Evolutionary conservation across 1,140 invertebrate species (phyloP).

Genomic region (Nixonia krombeini): DNA sequence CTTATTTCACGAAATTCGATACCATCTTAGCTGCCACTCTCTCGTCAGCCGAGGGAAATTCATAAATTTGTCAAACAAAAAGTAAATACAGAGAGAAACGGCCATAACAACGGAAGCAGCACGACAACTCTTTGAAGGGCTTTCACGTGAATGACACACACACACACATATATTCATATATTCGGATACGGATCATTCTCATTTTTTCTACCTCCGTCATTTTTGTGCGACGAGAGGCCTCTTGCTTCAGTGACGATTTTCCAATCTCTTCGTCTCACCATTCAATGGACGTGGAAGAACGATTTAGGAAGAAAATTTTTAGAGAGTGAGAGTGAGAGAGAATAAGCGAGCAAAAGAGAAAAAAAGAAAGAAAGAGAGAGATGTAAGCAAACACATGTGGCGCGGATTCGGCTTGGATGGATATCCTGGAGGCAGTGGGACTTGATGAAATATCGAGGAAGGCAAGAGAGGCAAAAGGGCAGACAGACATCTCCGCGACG

Average conservation of each 20-base stretch:
- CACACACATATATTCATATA: too few relatives aligned
- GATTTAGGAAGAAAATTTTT: conserved; percentile 46
- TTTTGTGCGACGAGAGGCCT: conserved; percentile 24
- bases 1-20: conserved; percentile 35
- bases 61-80: conserved; percentile 10
- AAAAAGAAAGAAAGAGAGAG: conserved; percentile 11
- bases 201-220: conserved; percentile 16
- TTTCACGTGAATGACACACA: too few relatives aligned
- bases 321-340: conserved; percentile 36
- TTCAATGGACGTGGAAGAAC: conserved; percentile 49
- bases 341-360: conserved; percentile 23
- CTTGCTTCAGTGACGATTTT: conserved; percentile 10
- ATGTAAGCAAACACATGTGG: conserved; percentile 2
- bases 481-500: neutral
- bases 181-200: conserved; percentile 2
- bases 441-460: conserved; percentile 11
- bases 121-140: conserved; percentile 3
- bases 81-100: too few relatives aligned
- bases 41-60: conserved; percentile 18
- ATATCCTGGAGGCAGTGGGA: conserved; percentile 5
- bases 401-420: conserved; percentile 6
- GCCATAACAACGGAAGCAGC: conserved; percentile 6
- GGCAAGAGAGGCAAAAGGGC: neutral
- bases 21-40: conserved; percentile 36
- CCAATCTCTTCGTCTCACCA: conserved; percentile 19